Conservation (phyloP, 2,797 vertebrate species). For the Schizopygopsis malacanthus region DNA sequence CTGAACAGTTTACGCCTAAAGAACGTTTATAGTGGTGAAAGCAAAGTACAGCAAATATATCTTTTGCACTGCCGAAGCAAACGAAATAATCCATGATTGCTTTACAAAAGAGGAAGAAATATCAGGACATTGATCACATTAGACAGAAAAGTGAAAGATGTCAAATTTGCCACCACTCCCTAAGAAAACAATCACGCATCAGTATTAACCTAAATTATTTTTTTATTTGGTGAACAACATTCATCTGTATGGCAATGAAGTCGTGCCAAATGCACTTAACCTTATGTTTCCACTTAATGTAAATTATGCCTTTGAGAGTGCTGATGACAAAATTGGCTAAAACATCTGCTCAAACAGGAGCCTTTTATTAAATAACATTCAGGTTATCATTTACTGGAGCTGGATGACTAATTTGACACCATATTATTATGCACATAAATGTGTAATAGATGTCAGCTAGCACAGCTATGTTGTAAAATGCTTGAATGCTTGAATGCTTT, state of each 20-base stretch:
- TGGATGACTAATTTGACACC: slow-evolving; percentile 13
- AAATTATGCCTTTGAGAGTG: slow-evolving; percentile 11
- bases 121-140: background rate
- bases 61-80: background rate
- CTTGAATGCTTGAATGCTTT: too few species aligned
- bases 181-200: background rate
- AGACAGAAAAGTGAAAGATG: background rate
- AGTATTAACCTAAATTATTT: background rate
- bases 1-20: background rate
- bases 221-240: background rate
- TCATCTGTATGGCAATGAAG: background rate
- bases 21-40: background rate
- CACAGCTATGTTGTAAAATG: background rate
- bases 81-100: background rate
- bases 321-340: slow-evolving; percentile 23
- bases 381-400: background rate
- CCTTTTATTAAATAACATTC: slow-evolving; percentile 3
- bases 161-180: background rate
- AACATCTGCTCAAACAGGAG: slow-evolving; percentile 32
- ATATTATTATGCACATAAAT: background rate
- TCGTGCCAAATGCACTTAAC: slow-evolving; percentile 12
- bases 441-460: background rate
- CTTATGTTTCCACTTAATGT: background rate
- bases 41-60: background rate
- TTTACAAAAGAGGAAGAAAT: background rate